Evolutionary conservation across 2,113 vertebrate genomes (phyloP).

Genomic region (Sterna hirundo): DNA sequence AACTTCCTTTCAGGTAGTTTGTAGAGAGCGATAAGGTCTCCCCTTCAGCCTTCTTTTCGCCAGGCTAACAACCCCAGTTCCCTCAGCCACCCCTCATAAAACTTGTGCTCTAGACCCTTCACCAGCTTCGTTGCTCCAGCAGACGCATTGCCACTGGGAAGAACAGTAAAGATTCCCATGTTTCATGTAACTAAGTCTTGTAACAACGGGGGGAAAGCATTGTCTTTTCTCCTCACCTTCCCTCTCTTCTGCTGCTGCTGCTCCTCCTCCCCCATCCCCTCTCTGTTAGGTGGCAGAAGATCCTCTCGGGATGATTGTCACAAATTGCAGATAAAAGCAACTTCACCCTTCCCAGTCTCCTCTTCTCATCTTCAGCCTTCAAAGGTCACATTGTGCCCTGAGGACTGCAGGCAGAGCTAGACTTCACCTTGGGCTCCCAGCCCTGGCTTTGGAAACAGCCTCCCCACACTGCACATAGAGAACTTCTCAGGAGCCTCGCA

Average conservation of each 20-base stretch:
- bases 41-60: background rate
- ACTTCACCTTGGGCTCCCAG: background rate
- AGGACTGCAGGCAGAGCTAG: background rate
- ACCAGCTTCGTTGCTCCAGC: background rate
- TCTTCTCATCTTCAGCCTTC: background rate
- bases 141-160: background rate
- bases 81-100: accelerated
- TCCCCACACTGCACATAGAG: background rate
- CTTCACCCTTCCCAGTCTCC: background rate
- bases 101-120: background rate
- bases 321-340: background rate
- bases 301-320: background rate
- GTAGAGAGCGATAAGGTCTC: background rate
- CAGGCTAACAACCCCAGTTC: background rate
- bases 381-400: background rate
- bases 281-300: background rate
- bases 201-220: background rate
- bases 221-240: background rate
- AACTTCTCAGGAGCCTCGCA: background rate
- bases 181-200: background rate
- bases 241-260: background rate
- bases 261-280: no score
- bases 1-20: background rate
- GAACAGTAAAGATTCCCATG: background rate
- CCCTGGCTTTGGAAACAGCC: background rate